Conservation (phyloP, 2,113 vertebrate genomes). For the Malurus alboscapulatus region DNA sequence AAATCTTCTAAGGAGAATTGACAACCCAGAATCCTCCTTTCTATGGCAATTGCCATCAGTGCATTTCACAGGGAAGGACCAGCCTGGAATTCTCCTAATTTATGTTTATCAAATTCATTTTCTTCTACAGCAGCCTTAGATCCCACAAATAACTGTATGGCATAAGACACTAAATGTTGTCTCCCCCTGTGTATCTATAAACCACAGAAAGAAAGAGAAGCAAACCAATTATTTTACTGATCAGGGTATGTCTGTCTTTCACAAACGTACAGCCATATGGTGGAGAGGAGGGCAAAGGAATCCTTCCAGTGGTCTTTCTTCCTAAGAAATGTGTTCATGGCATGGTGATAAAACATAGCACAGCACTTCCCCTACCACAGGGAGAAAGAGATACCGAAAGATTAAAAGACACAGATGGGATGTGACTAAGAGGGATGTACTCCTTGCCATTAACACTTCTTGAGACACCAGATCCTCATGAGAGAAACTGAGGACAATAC, state of each 20-base stretch:
- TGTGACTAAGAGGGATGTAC: neutral
- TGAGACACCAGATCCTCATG: neutral
- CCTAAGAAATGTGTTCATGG: neutral
- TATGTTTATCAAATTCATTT: neutral
- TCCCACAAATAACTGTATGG: neutral
- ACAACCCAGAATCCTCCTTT: neutral
- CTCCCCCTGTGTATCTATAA: neutral
- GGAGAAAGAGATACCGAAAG: neutral
- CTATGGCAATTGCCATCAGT: neutral
- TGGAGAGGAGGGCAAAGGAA: neutral
- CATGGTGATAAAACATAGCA: neutral
- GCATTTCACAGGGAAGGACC: neutral
- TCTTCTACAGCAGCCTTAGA: neutral
- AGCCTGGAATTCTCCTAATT: neutral
- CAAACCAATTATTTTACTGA: neutral
- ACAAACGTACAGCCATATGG: neutral
- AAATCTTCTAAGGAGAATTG: neutral
- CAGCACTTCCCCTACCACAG: neutral
- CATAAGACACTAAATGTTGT: neutral
- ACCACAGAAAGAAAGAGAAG: neutral
- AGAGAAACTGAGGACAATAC: neutral
- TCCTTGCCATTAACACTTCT: neutral
- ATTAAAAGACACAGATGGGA: neutral
- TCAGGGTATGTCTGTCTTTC: neutral
- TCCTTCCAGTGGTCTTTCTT: neutral